Percentiles rank a stretch among this genome's conserved stretches.
Evolutionary conservation across 2,113 vertebrate genomes (phyloP).

Genomic region (Epinephelus fuscoguttatus): DNA sequence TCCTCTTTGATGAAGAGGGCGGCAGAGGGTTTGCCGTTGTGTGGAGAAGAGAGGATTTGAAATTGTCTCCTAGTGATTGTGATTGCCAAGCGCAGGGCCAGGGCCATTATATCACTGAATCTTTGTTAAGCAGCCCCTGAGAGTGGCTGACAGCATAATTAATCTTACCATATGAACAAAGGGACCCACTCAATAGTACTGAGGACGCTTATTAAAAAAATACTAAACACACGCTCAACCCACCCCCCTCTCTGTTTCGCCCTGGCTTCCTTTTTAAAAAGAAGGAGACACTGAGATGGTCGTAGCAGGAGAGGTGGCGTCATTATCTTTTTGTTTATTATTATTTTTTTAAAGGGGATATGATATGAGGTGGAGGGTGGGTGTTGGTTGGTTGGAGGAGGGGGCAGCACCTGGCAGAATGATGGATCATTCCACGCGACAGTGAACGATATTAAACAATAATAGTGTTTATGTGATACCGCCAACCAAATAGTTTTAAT

Average conservation of each 20-base stretch:
- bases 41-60: constrained; percentile 92
- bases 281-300: constrained; percentile 73
- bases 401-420: constrained; percentile 77
- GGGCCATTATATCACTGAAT: constrained; percentile 99
- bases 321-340: constrained; percentile 88
- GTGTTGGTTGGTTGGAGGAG: constrained; percentile 53
- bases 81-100: constrained; percentile 93
- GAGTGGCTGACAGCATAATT: constrained; percentile 99
- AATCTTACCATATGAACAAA: constrained; percentile 99
- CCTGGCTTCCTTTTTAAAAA: constrained; percentile 78
- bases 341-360: constrained; percentile 82
- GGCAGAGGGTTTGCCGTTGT: constrained; percentile 92
- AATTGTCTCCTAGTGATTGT: constrained; percentile 93
- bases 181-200: constrained; percentile 99
- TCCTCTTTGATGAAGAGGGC: constrained; percentile 95
- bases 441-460: constrained; percentile 87
- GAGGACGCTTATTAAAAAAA: constrained; percentile 99
- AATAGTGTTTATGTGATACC: constrained; percentile 74
- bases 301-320: constrained; percentile 68
- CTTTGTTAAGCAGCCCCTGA: constrained; percentile 99
- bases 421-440: constrained; percentile 88
- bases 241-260: constrained; percentile 10
- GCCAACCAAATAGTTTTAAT: constrained; percentile 85
- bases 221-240: constrained; percentile 92
- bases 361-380: constrained; percentile 82